Conservation (phyloP, 2,113 vertebrate genomes). For the Oceanodroma tethys region DNA sequence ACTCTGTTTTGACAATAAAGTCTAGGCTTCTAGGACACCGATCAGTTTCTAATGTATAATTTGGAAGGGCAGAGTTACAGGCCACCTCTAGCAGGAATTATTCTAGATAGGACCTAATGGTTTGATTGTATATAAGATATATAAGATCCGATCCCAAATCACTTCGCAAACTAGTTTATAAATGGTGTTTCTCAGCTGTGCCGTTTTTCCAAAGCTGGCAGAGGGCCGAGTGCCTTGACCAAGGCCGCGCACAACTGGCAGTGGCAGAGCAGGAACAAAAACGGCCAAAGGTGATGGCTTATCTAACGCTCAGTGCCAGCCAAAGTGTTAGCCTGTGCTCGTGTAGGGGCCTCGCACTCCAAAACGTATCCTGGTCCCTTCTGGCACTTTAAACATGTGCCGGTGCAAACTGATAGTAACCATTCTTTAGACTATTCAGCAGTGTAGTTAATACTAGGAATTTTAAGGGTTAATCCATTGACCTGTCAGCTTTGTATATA, state of each 20-base stretch:
- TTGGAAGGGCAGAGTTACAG: not conserved
- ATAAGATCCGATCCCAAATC: not conserved
- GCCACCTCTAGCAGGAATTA: not conserved
- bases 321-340: not conserved
- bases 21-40: not conserved
- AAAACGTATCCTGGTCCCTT: not conserved
- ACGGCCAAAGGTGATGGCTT: not conserved
- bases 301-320: accelerated
- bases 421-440: not conserved
- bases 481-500: not conserved
- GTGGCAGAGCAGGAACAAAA: not conserved
- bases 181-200: not conserved
- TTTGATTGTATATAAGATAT: not conserved
- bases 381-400: accelerated
- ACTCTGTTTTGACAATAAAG: not conserved
- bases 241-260: accelerated
- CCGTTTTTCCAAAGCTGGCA: accelerated
- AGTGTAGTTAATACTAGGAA: not conserved
- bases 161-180: not conserved
- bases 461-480: conserved; percentile 16
- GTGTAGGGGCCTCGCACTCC: not conserved
- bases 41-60: not conserved
- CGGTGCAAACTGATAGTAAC: not conserved
- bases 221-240: not conserved
- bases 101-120: not conserved